A percentile compares a stretch with the other conserved stretches of the same genome.
Evolutionary conservation across 2,888 invertebrate genomes (phyloP).

Genomic region (Arctia plantaginis): DNA sequence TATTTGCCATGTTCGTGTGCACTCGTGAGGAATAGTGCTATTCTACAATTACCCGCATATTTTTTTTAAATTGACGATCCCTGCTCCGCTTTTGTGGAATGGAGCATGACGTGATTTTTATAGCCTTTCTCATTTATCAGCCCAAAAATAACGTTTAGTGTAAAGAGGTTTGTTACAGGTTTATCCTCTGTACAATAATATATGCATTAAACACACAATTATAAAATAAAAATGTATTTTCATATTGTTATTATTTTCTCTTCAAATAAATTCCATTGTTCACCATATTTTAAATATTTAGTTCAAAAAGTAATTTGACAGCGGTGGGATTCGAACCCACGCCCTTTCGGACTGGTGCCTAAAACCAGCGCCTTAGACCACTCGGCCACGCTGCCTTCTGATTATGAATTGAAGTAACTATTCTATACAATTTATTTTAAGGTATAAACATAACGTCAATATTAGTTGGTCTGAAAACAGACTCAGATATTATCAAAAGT

Average conservation of each 20-base stretch:
- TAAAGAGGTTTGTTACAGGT: no score
- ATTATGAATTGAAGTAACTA: neutral
- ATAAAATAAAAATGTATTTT: neutral
- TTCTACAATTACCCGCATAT: no score
- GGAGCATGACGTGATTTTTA: no score
- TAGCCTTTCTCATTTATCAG: no score
- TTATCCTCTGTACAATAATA: neutral
- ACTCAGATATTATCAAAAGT: neutral
- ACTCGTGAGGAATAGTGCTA: no score
- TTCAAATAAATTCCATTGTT: neutral
- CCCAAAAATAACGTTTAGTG: no score
- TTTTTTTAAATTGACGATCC: no score
- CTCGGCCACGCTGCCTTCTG: conserved; percentile 88
- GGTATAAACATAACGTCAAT: neutral
- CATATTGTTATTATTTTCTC: neutral
- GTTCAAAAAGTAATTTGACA: conserved; percentile 72
- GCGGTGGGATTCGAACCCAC: conserved; percentile 91
- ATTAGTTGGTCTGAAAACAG: neutral
- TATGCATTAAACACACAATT: neutral
- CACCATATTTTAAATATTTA: neutral
- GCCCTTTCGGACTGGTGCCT: conserved; percentile 91
- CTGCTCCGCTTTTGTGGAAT: no score
- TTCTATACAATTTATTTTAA: neutral
- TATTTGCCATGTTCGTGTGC: no score
- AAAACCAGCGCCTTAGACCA: conserved; percentile 91